Base-by-base conservation (phyloP, 1,140 invertebrate species). In the Oncopodura yosiiana region DNA sequence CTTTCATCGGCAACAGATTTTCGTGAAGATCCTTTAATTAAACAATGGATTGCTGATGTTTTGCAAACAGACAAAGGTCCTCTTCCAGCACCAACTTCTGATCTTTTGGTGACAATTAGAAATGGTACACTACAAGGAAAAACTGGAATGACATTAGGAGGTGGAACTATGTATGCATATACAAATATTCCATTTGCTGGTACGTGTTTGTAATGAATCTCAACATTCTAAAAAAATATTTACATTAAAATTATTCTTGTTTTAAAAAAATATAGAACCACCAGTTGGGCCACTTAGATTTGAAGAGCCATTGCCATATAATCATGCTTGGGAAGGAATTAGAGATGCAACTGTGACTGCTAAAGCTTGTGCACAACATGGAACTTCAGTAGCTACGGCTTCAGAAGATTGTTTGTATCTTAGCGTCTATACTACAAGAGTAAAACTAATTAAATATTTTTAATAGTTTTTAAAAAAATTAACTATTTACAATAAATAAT, bases 351-450 rank as follows among this genome's bases (percentile, higher is more conserved):
- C 6, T 70, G 64, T 0, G 68, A 68, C 53, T 63, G 60, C 48
- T 65, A 68, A 3, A 59, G 66, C 32, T 38, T 55, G 3, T 75
- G 73, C 56, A 26, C 73, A 18, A 69, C 74, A 61, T 70, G 18
- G 41, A 21, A 58, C 43, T 64, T 70, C 3, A 18, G 55, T 6
- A 68, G 70, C 41, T 34, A 67, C 2, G 77, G 78, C 64, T 75
- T 45, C 65, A 6, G 79, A 80, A 66, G 77, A 81, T 64, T 80
- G 78, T 62, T 66, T 80, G 0, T 80, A 77, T 55, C 64, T 80
- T 39, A 80, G 80, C 57, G 66, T 81, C 36, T 79, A 75, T 64
- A 70, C 72, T 19, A 77, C 78, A 19, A 79, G 62, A 79, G 77
- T 62, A 65, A n/a, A n/a, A n/a, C n/a, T n/a, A n/a, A n/a, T n/a